A percentile compares a stretch with the other conserved stretches of the same genome.
Conservation (phyloP, 2,888 invertebrate species). For the Autographa gamma region DNA sequence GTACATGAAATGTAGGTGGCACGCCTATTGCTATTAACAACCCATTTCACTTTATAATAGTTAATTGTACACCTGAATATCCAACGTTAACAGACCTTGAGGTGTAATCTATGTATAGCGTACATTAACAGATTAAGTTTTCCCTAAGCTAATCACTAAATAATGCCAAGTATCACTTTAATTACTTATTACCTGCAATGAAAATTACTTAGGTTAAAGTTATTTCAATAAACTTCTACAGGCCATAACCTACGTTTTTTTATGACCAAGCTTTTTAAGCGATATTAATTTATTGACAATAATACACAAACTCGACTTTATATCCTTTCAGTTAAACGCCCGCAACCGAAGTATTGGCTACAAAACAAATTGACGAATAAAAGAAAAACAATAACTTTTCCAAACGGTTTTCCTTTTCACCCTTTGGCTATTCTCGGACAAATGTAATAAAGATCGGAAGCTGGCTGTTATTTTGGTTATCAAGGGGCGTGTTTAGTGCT, state of each 20-base stretch:
- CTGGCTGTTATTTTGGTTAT: neutral
- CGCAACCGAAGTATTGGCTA: too few species aligned
- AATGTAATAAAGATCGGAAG: conserved; percentile 6
- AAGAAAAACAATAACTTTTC: neutral
- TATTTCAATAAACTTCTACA: too few species aligned
- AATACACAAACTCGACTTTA: too few species aligned
- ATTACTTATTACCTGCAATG: neutral
- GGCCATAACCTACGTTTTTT: too few species aligned
- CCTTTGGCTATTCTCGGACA: neutral
- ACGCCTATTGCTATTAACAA: neutral
- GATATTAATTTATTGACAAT: too few species aligned
- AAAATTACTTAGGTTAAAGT: neutral
- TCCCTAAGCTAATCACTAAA: neutral
- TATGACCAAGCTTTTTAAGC: too few species aligned
- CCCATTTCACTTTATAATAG: neutral
- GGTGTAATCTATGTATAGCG: neutral
- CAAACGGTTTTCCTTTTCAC: neutral
- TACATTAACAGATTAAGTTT: neutral
- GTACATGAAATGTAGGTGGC: neutral
- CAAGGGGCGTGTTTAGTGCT: conserved; percentile 2
- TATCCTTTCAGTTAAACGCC: too few species aligned
- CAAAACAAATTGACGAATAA: neutral
- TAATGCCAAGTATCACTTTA: neutral
- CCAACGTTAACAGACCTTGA: conserved; percentile 1
- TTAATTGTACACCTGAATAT: neutral